These are phyloP conservation scores for Sebastes iracundus DNA, from an alignment of 2,797 vertebrate genomes.

Conservation along the genomic window DNA sequence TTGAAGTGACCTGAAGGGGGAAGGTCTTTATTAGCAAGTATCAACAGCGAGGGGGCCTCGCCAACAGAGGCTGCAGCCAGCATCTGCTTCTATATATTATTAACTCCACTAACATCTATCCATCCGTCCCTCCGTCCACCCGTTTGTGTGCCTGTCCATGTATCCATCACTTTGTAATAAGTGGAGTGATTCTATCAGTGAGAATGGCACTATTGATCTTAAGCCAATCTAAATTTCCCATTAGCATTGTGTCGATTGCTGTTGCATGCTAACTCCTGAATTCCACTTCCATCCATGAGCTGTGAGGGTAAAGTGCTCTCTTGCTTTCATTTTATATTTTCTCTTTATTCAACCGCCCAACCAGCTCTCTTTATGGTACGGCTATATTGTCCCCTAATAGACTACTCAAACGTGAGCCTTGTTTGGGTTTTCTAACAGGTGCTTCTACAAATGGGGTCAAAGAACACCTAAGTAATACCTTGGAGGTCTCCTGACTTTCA, in stretches of 20 bases:
- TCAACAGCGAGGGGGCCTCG: constrained; percentile 24
- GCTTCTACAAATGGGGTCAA: constrained; percentile 8
- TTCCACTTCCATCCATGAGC: constrained; percentile 16
- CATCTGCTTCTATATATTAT: constrained; percentile 59
- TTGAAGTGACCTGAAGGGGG: constrained; percentile 62
- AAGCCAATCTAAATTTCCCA: constrained; percentile 1
- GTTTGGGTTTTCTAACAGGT: constrained; percentile 11
- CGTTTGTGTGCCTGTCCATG: neutral
- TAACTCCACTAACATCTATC: constrained; percentile 12
- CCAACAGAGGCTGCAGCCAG: constrained; percentile 39
- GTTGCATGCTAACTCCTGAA: neutral
- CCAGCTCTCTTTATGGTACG: neutral
- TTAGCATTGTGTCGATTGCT: constrained; percentile 6
- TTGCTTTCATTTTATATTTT: neutral
- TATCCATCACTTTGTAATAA: neutral
- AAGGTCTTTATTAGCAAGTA: constrained; percentile 61
- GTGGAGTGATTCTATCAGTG: neutral
- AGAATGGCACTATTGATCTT: constrained; percentile 39
- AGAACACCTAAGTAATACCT: neutral
- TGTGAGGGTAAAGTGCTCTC: constrained; percentile 29
- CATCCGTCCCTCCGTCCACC: neutral
- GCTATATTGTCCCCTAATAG: constrained; percentile 19
- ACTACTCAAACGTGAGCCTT: constrained; percentile 6
- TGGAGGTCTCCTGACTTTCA: neutral
- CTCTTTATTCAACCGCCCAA: neutral